Evolutionary conservation across 2,888 invertebrate genomes (phyloP), one percentile per base, ranked within the genome.

Genomic region (Eulithis testata): DNA sequence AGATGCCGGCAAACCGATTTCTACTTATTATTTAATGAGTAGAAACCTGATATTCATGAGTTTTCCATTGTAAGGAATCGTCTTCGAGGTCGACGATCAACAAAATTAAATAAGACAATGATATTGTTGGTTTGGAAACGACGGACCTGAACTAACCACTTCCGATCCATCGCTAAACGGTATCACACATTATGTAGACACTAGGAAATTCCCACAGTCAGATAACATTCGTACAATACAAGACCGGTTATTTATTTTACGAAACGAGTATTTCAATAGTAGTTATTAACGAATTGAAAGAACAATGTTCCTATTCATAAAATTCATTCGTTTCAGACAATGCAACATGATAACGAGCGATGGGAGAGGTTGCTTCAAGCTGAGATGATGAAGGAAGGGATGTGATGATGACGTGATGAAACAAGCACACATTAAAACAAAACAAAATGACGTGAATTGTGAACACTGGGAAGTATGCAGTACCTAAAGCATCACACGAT

Each of bases 401-500:
- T 37, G 62, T 59, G 62, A 60, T 60, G 63, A 63, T 50, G 54
- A 40, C 60, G 63, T 66, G 63, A 60, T 36, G 27, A 53, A 57
- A 60, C 65, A 60, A 44, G 52, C 60, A 63, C 59, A 61, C 43
- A 47, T 44, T 52, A 45, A 52, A 49, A 53, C 40, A 49, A 36
- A 45, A 37, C 49, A 57, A 65, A 58, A 65, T 53, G 47, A 54
- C 11, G 66, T 55, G 63, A 71, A 56, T 50, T 12, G 57, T 60
- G 55, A 60, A 63, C 58, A 54, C 31, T 44, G 47, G 53, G 60
- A 65, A 63, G 60, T 37, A 57, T 27, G 58, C 52, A 44, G 57
- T 74, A 74, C 74, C 74, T 69, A 67, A 49, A 44, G 27, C 51
- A 56, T 54, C 60, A 65, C 74, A 73, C 47, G 72, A 49, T 43